Evolutionary conservation across 2,113 vertebrate genomes (phyloP), one percentile per base, ranked within the genome.

Genomic region (Anser brachyrhynchus): DNA sequence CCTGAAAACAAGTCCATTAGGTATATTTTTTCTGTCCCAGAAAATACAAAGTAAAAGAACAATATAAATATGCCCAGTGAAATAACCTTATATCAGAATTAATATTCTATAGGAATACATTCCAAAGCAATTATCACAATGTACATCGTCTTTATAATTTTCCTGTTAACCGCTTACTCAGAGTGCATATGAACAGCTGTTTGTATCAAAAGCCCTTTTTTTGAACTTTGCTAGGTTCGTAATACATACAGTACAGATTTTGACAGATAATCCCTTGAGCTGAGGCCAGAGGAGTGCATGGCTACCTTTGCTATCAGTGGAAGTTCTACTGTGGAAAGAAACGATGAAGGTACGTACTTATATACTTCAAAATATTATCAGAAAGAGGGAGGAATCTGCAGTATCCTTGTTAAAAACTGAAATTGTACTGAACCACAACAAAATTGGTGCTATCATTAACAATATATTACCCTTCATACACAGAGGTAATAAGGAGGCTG

Each of bases 391-490:
- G 75, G 26, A 87, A 79, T 76, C 71, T 59, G 76, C 41, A 66
- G 33, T 29, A 91, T 35, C 55, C 69, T 79, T 65, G 8, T 76
- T 69, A 72, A 93, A 94, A 95, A 84, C 31, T 88, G 77, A 92
- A 94, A 81, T 46, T 73, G 66, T 57, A 72, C 58, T 67, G 69
- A 90, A 62, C 57, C 83, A 65, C 89, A 89, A 84, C 82, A 89
- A 72, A 90, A 51, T 11, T 2, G 0, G 57, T 23, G 17, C 44
- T 57, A 70, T 61, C 58, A 1, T 74, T 91, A 92, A 76, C 72
- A 95, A 89, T 7, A 49, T 35, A 76, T 52, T 52, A 81, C 46
- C 78, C 96, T 95, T 96, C 92, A 55, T 62, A 85, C 19, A 59
- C 81, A 71, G 81, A 83, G 74, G 89, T 66, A 95, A 64, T 70